phyloP scores from a whole-genome alignment of 2,888 invertebrate genomes.

The Luffia ferchaultella region DNA sequence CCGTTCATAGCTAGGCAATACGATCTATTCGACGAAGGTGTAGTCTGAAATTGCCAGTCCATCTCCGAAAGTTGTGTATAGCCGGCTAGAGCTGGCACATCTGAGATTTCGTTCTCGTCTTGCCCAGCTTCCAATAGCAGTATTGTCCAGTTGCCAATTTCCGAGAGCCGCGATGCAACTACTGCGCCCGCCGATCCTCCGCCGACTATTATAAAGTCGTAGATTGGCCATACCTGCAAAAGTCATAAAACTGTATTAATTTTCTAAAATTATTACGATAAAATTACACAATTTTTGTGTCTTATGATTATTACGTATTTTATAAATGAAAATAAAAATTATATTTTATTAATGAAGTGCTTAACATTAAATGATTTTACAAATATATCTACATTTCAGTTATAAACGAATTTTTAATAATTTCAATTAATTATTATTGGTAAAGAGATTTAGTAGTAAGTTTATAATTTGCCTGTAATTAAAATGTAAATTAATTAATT shows the following conservation, averaged over 20 bases:
- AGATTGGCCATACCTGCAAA: slow-evolving; percentile 75
- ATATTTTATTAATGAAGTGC: no score
- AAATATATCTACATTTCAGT: no score
- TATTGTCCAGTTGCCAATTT: slow-evolving; percentile 83
- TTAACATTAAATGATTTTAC: no score
- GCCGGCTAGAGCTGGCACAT: slow-evolving; percentile 85
- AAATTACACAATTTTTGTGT: slow-evolving; percentile 4
- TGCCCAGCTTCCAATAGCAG: slow-evolving; percentile 86
- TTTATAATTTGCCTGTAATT: no score
- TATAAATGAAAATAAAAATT: no score
- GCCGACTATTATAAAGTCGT: slow-evolving; percentile 88
- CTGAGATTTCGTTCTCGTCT: slow-evolving; percentile 89
- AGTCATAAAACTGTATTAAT: not conserved
- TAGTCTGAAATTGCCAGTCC: slow-evolving; percentile 93
- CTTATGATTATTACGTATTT: no score
- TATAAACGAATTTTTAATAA: no score
- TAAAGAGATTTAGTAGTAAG: no score
- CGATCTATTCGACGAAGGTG: slow-evolving; percentile 77
- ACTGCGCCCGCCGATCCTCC: slow-evolving; percentile 92
- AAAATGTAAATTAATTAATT: no score
- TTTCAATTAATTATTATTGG: no score
- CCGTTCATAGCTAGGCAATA: slow-evolving; percentile 90
- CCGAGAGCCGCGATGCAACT: slow-evolving; percentile 83
- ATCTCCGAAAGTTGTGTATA: slow-evolving; percentile 86
- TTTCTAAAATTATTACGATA: not conserved